A percentile compares a stretch with the other conserved stretches of the same genome.
These are phyloP conservation scores for Thripadectes ignobilis DNA, from an alignment of 2,797 vertebrate species.

Conservation along the genomic window DNA sequence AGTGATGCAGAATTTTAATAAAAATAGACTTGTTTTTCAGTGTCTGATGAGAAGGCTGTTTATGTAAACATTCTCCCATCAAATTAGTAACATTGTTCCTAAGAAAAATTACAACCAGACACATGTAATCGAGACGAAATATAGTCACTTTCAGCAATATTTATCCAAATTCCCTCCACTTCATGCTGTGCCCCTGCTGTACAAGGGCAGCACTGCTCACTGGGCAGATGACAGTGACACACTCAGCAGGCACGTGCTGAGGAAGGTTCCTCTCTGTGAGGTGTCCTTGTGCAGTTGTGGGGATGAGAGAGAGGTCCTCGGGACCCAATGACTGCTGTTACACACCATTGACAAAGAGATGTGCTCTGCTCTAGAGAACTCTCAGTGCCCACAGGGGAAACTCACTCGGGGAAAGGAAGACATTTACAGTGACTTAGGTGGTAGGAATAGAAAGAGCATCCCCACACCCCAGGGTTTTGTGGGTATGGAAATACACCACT, in stretches of 20 bases:
- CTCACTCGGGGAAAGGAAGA: neutral
- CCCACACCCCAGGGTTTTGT: neutral
- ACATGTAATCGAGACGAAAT: neutral
- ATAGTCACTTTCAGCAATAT: neutral
- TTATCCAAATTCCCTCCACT: neutral
- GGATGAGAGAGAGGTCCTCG: neutral
- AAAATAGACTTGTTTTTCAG: neutral
- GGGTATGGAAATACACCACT: neutral
- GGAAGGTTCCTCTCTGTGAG: neutral
- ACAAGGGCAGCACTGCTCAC: neutral
- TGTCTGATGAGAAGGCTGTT: neutral
- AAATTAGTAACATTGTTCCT: neutral
- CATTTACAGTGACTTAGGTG: rapidly evolving
- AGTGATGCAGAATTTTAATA: neutral
- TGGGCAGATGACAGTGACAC: neutral
- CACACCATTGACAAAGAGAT: neutral
- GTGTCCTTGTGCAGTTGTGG: neutral
- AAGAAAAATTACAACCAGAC: neutral
- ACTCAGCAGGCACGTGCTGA: neutral
- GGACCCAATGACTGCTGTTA: rapidly evolving
- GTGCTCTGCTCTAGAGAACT: neutral
- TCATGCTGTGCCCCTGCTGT: neutral
- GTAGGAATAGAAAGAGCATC: neutral
- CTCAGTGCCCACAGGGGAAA: neutral
- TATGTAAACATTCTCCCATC: neutral